phyloP scores from a whole-genome alignment of 2,113 vertebrate species.

The Ophthalmolycus amberensis region DNA sequence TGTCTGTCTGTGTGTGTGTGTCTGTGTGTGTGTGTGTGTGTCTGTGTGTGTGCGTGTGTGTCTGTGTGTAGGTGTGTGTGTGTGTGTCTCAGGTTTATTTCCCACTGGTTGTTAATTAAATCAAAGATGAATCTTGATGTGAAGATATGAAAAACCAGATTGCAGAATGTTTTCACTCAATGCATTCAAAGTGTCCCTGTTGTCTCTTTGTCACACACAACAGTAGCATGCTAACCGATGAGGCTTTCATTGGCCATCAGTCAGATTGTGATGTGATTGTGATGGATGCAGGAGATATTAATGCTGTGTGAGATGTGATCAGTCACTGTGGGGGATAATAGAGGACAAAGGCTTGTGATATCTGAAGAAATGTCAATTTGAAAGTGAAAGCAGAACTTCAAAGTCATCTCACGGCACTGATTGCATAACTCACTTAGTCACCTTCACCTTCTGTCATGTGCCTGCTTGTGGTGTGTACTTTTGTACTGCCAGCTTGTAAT shows the following conservation, averaged over 20 bases:
- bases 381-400: slow-evolving; percentile 44
- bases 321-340: slow-evolving; percentile 5
- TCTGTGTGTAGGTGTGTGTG: too few species aligned
- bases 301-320: slow-evolving; percentile 36
- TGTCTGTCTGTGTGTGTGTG: too few species aligned
- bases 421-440: slow-evolving; percentile 1
- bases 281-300: slow-evolving; percentile 35
- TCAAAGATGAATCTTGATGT: slow-evolving; percentile 1
- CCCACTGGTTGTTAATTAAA: neutral
- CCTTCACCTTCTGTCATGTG: neutral
- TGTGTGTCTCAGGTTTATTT: neutral
- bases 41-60: too few species aligned
- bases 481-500: neutral
- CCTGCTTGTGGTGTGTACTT: neutral
- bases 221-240: slow-evolving; percentile 1
- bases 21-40: too few species aligned
- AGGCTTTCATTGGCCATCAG: slow-evolving; percentile 48
- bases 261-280: slow-evolving; percentile 27
- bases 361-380: slow-evolving; percentile 15
- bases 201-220: slow-evolving; percentile 5
- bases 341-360: neutral
- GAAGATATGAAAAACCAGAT: neutral
- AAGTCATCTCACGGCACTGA: neutral
- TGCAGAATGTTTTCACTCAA: neutral
- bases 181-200: neutral